phyloP scores from a whole-genome alignment of 2,113 vertebrate species.

The Myotis yumanensis region DNA sequence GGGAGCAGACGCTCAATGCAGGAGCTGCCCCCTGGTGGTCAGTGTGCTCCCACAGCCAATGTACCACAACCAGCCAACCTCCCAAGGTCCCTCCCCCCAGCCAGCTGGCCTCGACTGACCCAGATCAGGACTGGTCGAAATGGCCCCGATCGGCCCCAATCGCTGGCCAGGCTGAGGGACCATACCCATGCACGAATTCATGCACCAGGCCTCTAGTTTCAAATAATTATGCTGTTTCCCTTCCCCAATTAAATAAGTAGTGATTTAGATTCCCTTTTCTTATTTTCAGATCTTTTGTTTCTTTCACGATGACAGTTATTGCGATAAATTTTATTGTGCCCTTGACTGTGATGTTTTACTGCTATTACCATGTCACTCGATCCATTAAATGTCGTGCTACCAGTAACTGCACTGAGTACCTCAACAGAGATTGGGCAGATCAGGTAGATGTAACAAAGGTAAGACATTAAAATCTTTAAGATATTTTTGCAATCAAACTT shows the following conservation, averaged over 20 bases:
- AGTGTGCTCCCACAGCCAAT: too few species aligned
- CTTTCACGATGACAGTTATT: slow-evolving; percentile 96
- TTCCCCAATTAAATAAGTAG: not conserved
- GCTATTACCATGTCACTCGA: slow-evolving; percentile 93
- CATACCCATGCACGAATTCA: too few species aligned
- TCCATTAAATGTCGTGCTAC: slow-evolving; percentile 87
- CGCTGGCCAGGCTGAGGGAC: too few species aligned
- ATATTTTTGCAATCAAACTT: not conserved
- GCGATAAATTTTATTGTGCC: slow-evolving; percentile 93
- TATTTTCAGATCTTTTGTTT: slow-evolving; percentile 93
- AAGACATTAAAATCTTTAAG: slow-evolving; percentile 38
- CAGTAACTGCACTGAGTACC: slow-evolving; percentile 84
- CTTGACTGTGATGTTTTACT: slow-evolving; percentile 95
- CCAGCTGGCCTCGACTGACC: too few species aligned
- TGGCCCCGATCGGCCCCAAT: too few species aligned
- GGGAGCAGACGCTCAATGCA: too few species aligned
- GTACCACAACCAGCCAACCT: too few species aligned
- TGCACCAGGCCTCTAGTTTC: not conserved
- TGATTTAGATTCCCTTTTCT: not conserved
- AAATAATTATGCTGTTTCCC: not conserved
- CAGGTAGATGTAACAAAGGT: slow-evolving; percentile 98
- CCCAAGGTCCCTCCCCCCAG: too few species aligned
- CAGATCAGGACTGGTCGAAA: too few species aligned
- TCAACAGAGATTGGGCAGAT: slow-evolving; percentile 93
- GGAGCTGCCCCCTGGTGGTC: too few species aligned